These are phyloP conservation scores for Pseudococcus viburni DNA, from an alignment of 2,888 invertebrate species.

Conservation along the genomic window DNA sequence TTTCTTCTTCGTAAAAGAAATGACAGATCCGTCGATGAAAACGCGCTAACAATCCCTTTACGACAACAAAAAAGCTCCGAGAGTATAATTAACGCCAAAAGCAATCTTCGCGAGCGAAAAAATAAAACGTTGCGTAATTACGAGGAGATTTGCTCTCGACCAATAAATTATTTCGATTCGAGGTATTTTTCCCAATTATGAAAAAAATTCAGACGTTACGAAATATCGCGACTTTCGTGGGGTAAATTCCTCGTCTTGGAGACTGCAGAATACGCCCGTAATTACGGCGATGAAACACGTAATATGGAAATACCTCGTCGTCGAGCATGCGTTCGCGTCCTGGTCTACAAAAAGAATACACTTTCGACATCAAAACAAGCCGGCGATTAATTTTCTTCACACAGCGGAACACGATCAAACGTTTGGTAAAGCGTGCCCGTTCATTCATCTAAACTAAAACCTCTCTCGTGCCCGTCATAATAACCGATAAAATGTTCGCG, in stretches of 20 bases:
- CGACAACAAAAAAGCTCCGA: constrained; percentile 32
- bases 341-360: not conserved
- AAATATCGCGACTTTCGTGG: no score
- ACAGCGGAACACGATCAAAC: constrained; percentile 50
- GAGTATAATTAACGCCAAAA: not conserved
- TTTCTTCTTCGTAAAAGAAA: constrained; percentile 8
- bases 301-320: not conserved
- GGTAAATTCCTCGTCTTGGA: not conserved
- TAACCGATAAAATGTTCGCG: not conserved
- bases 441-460: constrained; percentile 42
- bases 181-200: not conserved
- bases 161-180: not conserved
- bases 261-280: not conserved
- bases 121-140: not conserved
- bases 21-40: constrained; percentile 53
- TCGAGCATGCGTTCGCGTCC: not conserved
- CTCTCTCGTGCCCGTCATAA: constrained; percentile 31
- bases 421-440: constrained; percentile 19
- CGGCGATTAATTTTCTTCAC: constrained; percentile 53
- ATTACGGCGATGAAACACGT: not conserved
- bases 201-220: not conserved
- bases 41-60: not conserved
- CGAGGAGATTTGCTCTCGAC: not conserved
- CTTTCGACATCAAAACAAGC: constrained; percentile 50
- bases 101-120: not conserved